These are phyloP conservation scores for Anseranas semipalmata DNA, from an alignment of 2,113 vertebrate genomes.

Conservation along the genomic window DNA sequence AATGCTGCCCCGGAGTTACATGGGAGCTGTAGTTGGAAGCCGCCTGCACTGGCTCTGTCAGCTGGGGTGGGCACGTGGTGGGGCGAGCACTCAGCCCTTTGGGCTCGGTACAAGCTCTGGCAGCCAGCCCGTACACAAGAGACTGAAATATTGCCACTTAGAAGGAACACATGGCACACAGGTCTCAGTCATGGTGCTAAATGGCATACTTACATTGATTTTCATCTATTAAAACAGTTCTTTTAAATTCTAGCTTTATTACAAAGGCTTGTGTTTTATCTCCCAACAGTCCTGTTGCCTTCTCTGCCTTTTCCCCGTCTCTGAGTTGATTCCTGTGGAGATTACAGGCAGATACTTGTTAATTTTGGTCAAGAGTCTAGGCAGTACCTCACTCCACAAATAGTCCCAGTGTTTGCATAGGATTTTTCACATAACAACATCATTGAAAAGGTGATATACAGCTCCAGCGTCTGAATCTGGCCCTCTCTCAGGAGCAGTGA, in stretches of 20 bases:
- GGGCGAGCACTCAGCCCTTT: rapidly evolving
- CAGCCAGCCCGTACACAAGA: rapidly evolving
- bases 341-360: background rate
- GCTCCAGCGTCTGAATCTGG: background rate
- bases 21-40: background rate
- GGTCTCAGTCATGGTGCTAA: background rate
- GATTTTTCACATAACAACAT: background rate
- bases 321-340: background rate
- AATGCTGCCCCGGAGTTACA: background rate
- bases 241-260: background rate
- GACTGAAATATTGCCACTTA: background rate
- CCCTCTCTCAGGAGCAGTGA: background rate
- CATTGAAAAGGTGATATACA: background rate
- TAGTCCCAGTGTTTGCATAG: background rate
- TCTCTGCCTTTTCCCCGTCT: background rate
- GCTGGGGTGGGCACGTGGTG: rapidly evolving
- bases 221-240: background rate
- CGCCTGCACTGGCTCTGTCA: too few relatives aligned
- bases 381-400: background rate
- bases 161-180: background rate
- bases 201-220: background rate
- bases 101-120: background rate
- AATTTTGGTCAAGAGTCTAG: background rate
- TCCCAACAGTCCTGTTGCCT: background rate
- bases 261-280: background rate